These are phyloP conservation scores for Muntiacus reevesi DNA, from an alignment of 2,113 vertebrate genomes.

Conservation along the genomic window DNA sequence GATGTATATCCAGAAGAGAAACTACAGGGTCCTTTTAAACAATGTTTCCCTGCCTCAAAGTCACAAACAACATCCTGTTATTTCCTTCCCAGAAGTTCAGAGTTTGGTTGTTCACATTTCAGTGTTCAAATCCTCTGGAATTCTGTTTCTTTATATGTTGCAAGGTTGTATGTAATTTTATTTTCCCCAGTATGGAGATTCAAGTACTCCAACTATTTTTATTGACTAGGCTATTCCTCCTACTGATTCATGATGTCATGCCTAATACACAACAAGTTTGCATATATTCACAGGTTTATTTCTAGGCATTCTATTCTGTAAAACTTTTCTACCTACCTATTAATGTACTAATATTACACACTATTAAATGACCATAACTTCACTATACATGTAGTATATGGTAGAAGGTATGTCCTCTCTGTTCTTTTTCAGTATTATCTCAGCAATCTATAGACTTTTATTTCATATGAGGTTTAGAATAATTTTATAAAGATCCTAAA, in stretches of 20 bases:
- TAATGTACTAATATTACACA: background rate
- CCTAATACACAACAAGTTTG: background rate
- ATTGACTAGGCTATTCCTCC: background rate
- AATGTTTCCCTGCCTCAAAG: background rate
- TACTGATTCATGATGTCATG: background rate
- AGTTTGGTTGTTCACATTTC: constrained; percentile 12
- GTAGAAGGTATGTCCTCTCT: background rate
- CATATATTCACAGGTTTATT: background rate
- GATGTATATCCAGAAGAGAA: background rate
- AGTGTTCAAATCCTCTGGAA: constrained; percentile 9
- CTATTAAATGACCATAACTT: background rate
- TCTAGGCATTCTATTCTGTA: constrained; percentile 4
- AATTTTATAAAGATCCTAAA: background rate
- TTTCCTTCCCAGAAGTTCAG: background rate
- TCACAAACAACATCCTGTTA: background rate
- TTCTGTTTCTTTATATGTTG: background rate
- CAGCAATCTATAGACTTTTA: background rate
- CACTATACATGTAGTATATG: background rate
- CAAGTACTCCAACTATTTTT: background rate
- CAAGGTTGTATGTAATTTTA: background rate
- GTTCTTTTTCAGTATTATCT: constrained; percentile 9
- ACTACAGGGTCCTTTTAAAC: background rate
- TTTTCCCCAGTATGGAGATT: background rate
- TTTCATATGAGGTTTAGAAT: constrained; percentile 17
- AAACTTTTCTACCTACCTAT: background rate